Conservation (phyloP, 2,888 invertebrate species). For the Cheilosia grossa region DNA sequence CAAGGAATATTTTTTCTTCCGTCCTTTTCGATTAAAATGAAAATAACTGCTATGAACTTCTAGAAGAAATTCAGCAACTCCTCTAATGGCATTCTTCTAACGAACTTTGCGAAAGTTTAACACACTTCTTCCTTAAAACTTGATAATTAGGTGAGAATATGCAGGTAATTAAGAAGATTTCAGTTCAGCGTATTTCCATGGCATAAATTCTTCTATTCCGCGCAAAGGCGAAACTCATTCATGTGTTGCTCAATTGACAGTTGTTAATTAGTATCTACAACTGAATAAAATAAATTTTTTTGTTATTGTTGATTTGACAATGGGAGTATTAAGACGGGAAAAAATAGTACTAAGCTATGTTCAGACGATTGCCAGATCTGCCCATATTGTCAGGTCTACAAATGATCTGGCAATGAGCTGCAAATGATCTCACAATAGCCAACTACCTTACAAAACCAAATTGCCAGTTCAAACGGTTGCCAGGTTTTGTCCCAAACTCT, state of each 20-base stretch:
- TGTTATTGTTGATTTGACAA: too few species aligned
- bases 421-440: too few species aligned
- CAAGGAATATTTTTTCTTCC: constrained; percentile 45
- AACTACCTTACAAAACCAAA: too few species aligned
- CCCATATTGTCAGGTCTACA: too few species aligned
- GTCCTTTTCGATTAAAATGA: constrained; percentile 54
- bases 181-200: constrained; percentile 28
- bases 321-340: too few species aligned
- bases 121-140: constrained; percentile 45
- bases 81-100: constrained; percentile 45
- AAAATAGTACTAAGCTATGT: too few species aligned
- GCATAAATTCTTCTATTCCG: constrained; percentile 33
- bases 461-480: too few species aligned
- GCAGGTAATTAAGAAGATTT: constrained; percentile 72
- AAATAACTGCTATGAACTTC: constrained; percentile 52
- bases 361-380: too few species aligned
- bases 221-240: constrained; percentile 31
- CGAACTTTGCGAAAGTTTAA: constrained; percentile 56
- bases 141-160: constrained; percentile 72
- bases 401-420: too few species aligned
- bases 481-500: too few species aligned
- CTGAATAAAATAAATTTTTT: too few species aligned
- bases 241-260: constrained; percentile 44
- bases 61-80: constrained; percentile 29
- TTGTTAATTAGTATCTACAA: constrained; percentile 28